Evolutionary conservation across 2,888 invertebrate species (phyloP).

Genomic region (Frankliniella intonsa): DNA sequence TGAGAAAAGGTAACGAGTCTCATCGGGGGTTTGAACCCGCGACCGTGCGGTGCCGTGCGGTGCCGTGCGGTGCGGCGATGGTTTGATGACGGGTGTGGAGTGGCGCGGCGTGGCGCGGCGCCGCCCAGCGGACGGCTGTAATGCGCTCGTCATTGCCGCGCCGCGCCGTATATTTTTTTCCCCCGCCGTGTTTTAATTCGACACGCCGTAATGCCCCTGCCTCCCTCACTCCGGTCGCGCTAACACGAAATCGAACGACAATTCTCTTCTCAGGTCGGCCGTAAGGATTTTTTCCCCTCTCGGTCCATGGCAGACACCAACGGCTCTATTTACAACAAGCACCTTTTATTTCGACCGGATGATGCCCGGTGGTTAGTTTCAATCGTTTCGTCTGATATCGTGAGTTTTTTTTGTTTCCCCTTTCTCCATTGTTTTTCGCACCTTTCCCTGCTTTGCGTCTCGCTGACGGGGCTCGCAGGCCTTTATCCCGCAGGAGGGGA

Average conservation of each 20-base stretch:
- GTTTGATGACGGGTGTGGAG: no score
- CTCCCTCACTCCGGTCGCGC: neutral
- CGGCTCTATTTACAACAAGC: neutral
- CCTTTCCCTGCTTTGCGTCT: no score
- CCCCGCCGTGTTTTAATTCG: neutral
- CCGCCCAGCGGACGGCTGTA: neutral
- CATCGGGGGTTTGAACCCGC: no score
- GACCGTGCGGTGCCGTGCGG: no score
- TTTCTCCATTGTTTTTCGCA: no score
- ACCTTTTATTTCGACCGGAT: neutral
- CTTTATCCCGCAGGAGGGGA: neutral
- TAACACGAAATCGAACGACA: conserved; percentile 6
- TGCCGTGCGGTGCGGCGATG: no score
- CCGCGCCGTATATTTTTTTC: neutral
- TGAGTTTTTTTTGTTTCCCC: no score
- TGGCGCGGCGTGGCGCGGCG: neutral
- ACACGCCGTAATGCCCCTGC: neutral
- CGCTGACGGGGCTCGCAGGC: no score
- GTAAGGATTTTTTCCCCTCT: neutral
- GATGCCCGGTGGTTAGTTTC: neutral
- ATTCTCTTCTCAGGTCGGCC: neutral
- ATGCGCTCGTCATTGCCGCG: neutral
- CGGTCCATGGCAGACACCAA: neutral
- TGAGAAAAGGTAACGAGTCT: no score
- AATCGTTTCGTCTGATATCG: no score